A percentile compares a stretch with the other conserved stretches of the same genome.
Conservation (phyloP, 1,140 invertebrate species). For the Drosophila repletoides region DNA sequence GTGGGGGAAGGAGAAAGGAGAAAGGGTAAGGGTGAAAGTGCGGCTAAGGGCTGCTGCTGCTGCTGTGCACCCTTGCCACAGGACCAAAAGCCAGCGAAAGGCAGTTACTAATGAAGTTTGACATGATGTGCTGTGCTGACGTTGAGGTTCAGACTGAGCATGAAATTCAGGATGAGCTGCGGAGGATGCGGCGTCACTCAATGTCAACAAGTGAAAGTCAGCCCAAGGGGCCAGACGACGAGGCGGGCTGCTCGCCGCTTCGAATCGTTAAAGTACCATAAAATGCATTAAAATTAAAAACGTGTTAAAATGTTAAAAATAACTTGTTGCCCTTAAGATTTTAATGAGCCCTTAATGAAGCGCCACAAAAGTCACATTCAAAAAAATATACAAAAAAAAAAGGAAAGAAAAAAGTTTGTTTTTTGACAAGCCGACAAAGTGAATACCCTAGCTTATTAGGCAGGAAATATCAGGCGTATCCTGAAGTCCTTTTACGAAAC, state of each 20-base stretch:
- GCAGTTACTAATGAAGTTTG: constrained; percentile 72
- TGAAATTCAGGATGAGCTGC: constrained; percentile 10
- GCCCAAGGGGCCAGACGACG: constrained; percentile 28
- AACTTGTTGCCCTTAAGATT: constrained; percentile 50
- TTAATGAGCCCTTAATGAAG: constrained; percentile 74
- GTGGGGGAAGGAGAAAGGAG: not conserved
- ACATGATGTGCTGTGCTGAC: constrained; percentile 66
- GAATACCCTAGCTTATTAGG: no score
- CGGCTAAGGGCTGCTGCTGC: not conserved
- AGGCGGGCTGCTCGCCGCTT: not conserved
- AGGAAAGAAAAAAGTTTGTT: no score
- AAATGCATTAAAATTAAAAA: constrained; percentile 82
- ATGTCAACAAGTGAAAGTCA: constrained; percentile 75
- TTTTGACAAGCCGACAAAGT: no score
- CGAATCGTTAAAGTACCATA: constrained; percentile 60
- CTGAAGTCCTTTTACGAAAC: no score
- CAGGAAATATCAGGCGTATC: no score
- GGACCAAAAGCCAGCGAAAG: not conserved
- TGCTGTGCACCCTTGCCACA: constrained; percentile 28
- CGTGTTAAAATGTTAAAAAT: constrained; percentile 74
- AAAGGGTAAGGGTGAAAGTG: not conserved
- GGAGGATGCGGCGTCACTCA: constrained; percentile 19
- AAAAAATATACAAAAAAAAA: no score
- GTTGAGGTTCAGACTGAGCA: constrained; percentile 21
- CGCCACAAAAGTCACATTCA: constrained; percentile 33